Evolutionary conservation across 2,113 vertebrate genomes (phyloP), one percentile per base, ranked within the genome.

Genomic region (Spea multiplicata): DNA sequence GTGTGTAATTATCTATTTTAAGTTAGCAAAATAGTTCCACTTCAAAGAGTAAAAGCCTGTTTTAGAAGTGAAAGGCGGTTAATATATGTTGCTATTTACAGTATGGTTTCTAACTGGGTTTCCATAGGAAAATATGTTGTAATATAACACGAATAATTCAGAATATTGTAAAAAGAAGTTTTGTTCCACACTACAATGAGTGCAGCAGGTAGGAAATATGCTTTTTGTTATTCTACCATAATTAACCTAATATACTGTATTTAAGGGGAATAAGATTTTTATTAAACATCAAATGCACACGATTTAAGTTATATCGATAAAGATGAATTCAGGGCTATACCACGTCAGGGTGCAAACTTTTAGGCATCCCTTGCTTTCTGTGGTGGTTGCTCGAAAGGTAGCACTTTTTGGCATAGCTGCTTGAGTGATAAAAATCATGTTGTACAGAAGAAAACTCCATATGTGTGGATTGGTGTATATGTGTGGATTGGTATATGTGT

Each of bases 1-100:
- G 87, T 93, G 91, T 92, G 87, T 93, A 93, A 93, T 94, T 93
- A 90, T 89, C 88, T 92, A 88, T 89, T 92, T 93, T 93, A 92
- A 90, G 87, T 90, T 90, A 86, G 89, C 82, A 91, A 91, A 90
- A 85, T 85, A 84, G 84, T 93, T 90, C 88, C 83, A 90, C 93
- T 93, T 93, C 89, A 90, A 91, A 93, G 86, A 76, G 81, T 87
- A 86, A 59, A 89, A 90, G 82, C 62, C 67, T 14, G 13, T 89
- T 90, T 85, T 86, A 86, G 83, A 91, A 91, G 86, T 88, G 79
- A 86, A 92, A 92, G 83, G 85, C 87, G 88, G 83, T 84, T 68
- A 74, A 68, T 80, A 55, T 45, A 68, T 66, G 44, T 44, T 67
- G 68, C 12, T 68, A 46, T 74, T 61, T 59, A 80, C 30, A 68